Evolutionary conservation across 1,140 invertebrate species (phyloP).

Genomic region (Lepidotrigona ventralis): DNA sequence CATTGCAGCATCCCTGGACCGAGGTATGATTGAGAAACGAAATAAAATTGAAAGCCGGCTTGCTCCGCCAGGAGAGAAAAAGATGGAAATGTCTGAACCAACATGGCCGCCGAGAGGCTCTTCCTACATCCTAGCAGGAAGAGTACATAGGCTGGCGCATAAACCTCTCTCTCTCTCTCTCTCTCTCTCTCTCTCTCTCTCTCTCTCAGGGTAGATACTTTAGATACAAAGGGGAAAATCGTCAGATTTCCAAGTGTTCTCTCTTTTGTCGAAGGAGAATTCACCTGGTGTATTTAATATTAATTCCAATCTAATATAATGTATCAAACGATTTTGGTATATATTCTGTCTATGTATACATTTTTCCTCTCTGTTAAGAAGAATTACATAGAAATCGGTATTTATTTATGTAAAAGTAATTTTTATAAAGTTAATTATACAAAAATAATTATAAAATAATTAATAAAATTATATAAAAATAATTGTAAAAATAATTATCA

Average conservation of each 20-base stretch:
- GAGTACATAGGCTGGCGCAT: slow-evolving; percentile 7
- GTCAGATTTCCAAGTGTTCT: neutral
- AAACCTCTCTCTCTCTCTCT: slow-evolving; percentile 24
- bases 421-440: neutral
- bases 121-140: slow-evolving; percentile 48
- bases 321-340: neutral
- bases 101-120: slow-evolving; percentile 40
- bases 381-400: neutral
- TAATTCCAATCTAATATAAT: neutral
- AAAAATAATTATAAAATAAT: neutral
- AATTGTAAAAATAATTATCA: neutral
- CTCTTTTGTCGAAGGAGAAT: neutral
- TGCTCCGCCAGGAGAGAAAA: slow-evolving; percentile 24
- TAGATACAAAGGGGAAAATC: neutral
- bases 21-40: slow-evolving; percentile 51
- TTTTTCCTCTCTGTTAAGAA: neutral
- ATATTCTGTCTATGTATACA: neutral
- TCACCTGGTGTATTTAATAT: neutral
- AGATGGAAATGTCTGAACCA: slow-evolving; percentile 56
- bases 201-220: neutral
- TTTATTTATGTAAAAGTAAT: neutral
- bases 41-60: slow-evolving; percentile 56
- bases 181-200: neutral
- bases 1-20: slow-evolving; percentile 40
- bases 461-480: neutral